Evolutionary conservation across 53 echinoderm and acorn worm genomes (phyloP), one percentile per base, ranked within the genome.

Genomic region (Mesocentrotus franciscanus): DNA sequence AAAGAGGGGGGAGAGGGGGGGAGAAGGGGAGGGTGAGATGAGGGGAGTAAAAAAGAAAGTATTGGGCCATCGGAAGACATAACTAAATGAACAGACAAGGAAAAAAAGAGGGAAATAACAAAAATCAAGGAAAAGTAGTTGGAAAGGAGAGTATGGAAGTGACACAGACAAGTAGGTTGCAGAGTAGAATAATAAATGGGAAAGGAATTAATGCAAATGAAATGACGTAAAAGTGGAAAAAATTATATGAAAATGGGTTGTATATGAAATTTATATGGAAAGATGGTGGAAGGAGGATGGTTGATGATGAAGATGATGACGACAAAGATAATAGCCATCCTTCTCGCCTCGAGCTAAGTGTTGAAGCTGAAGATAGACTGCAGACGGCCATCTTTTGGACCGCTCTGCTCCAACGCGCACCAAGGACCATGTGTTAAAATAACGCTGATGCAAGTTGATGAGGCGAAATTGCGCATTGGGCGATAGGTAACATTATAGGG

Each of bases 401-500:
- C 81, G 36, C 33, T 42, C 42, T 81, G 39, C 81, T 39, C 42
- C 33, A 81, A 81, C 81, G 81, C 81, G 81, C 42, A 81, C 42
- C 81, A 36, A 81, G 81, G 20, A 18, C 22, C 7, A 81, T 42
- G 81, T 42, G 81, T 81, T 81, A 81, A 81, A 81, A 36, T 81
- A 18, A 81, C 81, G 42, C 81, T 18, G 76, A 76, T 76, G 76
- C 11, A 76, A 76, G 32, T 30, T 76, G 76, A 76, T 76, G 76
- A 33, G 76, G 76, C 33, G 76, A 33, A 76, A 9, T 76, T 13
- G 34, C 4, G 76, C 64, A 64, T 64, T 64, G 64, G 64, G 64
- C 20, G 20, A 12, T 5, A 64, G 49, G 49, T 49, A 49, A 49
- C 49, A 49, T 49, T 7, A 49, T 49, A 49, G 49, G 49, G 3